Base-by-base conservation (phyloP, 2,888 invertebrate species). In the Gymnoscelis rufifasciata region DNA sequence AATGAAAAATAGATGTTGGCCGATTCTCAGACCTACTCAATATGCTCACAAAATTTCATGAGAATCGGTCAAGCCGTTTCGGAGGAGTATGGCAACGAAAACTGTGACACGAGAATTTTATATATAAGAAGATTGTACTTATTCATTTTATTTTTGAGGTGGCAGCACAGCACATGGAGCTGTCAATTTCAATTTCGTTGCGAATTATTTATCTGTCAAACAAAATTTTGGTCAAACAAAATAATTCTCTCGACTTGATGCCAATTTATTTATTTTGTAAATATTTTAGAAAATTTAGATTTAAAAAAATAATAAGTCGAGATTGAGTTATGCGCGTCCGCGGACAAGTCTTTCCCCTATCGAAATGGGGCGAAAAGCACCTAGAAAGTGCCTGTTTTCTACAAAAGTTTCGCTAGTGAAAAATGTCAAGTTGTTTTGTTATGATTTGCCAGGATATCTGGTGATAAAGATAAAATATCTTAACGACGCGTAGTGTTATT, bases 341-440 rank as follows among this genome's bases (percentile, higher is more conserved):
- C 51, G 52, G 59, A 47, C n/a, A 26, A 7, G 27, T 43, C 52
- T 51, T 54, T 54, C 51, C 46, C 55, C 49, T 27, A 43, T 24
- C 43, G 45, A 47, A 57, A 53, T 48, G 38, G 47, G 38, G 45
- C 51, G 51, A 54, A 56, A 51, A 33, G 19, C 56, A 58, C 47
- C 58, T 52, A 46, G 55, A 49, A 44, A 52, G 56, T 60, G 47
- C 50, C 50, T 53, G 47, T 57, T 60, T 70, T 42, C 62, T 49
- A 44, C 55, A 48, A 58, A 54, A 13, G 23, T 28, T 71, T 68
- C 59, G 51, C 54, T 51, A 59, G 59, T 65, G 69, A 70, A 67
- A 68, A 73, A 74, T 74, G 81, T 77, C 83, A 83, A 74, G 70
- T 68, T 72, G 77, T 81, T 81, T 81, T 78, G 68, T 69, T 60